These are phyloP conservation scores for Rhabdornis inornatus DNA, from an alignment of 2,113 vertebrate genomes.

Conservation along the genomic window DNA sequence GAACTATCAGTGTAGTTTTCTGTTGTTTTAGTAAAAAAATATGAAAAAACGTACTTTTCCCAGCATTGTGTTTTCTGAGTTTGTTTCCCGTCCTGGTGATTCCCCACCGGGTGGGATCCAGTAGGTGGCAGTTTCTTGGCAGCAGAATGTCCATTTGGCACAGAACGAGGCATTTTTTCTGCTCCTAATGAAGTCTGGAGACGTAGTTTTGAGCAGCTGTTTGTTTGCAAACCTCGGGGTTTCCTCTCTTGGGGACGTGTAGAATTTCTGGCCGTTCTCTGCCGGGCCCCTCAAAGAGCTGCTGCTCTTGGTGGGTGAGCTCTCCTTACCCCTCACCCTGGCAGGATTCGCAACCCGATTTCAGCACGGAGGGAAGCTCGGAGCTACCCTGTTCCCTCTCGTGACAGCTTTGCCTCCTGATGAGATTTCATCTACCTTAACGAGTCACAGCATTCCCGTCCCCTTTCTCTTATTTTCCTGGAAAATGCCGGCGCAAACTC, in stretches of 20 bases:
- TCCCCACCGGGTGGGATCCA: background rate
- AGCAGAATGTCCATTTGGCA: background rate
- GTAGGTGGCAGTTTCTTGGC: constrained; percentile 53
- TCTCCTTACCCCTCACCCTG: background rate
- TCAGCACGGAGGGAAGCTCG: background rate
- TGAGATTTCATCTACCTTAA: background rate
- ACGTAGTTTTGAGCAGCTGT: background rate
- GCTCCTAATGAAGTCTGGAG: background rate
- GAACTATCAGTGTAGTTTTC: background rate
- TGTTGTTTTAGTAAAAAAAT: background rate
- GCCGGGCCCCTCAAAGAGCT: background rate
- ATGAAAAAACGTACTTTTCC: background rate
- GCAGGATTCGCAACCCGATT: background rate
- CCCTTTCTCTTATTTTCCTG: background rate
- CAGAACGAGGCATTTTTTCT: background rate
- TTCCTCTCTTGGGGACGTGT: background rate
- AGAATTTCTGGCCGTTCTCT: background rate
- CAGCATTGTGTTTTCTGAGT: background rate
- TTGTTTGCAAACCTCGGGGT: background rate
- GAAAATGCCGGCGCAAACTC: background rate
- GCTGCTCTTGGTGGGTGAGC: background rate
- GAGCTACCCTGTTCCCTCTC: background rate
- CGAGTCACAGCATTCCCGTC: background rate
- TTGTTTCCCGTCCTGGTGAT: background rate
- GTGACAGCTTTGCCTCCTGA: background rate